These are phyloP conservation scores for Paracanthobrama guichenoti DNA, from an alignment of 2,113 vertebrate species.

Conservation along the genomic window DNA sequence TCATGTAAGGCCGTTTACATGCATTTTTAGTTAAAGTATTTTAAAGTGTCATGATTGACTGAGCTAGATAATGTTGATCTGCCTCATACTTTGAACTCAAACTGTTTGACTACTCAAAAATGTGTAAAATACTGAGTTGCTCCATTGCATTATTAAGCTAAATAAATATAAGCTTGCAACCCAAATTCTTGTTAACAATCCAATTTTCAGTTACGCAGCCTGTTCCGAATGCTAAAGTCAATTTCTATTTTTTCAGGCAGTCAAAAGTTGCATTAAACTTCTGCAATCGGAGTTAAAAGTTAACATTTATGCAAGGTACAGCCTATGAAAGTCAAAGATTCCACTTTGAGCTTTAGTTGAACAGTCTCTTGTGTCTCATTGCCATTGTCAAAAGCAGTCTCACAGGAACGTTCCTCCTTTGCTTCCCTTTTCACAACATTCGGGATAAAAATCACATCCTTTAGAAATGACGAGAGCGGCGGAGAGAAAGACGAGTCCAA, in stretches of 20 bases:
- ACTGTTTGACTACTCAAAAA: constrained; percentile 1
- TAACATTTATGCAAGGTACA: background rate
- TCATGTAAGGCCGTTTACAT: background rate
- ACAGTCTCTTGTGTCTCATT: constrained; percentile 13
- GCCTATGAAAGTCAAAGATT: background rate
- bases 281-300: background rate
- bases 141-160: background rate
- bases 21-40: background rate
- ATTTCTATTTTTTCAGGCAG: no score
- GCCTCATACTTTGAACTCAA: background rate
- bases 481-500: constrained; percentile 21
- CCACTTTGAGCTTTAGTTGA: background rate
- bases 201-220: no score
- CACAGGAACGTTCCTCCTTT: constrained; percentile 63
- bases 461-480: constrained; percentile 63
- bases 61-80: background rate
- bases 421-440: constrained; percentile 65
- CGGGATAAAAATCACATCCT: constrained; percentile 66
- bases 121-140: background rate
- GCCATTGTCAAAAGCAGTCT: constrained; percentile 54
- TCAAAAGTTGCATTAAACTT: background rate
- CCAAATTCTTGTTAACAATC: no score
- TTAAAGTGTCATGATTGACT: background rate
- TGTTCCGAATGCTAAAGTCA: no score
- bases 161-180: no score